These are phyloP conservation scores for Lemur catta DNA, from an alignment of 2,797 vertebrate genomes.

Conservation along the genomic window DNA sequence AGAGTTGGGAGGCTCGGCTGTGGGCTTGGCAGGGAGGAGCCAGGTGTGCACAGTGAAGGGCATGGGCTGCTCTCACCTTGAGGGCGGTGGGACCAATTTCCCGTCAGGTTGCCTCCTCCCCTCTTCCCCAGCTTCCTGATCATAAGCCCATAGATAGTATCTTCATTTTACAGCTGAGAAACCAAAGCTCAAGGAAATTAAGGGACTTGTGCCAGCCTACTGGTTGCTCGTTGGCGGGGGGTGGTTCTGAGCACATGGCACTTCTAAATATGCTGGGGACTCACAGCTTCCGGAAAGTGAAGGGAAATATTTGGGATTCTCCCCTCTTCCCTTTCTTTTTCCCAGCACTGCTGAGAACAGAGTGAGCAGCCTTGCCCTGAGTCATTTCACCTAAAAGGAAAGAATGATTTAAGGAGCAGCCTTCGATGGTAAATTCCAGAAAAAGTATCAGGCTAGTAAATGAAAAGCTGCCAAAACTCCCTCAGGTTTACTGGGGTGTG, in stretches of 20 bases:
- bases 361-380: neutral
- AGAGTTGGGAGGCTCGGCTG: neutral
- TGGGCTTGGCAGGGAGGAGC: neutral
- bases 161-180: neutral
- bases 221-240: neutral
- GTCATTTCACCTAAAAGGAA: slow-evolving; percentile 31
- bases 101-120: neutral
- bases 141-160: neutral
- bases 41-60: neutral
- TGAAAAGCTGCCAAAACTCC: neutral
- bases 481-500: neutral
- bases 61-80: neutral
- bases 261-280: neutral
- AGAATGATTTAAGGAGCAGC: neutral
- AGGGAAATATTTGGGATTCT: neutral
- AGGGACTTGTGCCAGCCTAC: neutral
- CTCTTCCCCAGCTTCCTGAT: neutral
- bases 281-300: neutral
- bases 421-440: neutral
- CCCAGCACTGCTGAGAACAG: neutral
- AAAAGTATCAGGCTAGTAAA: neutral
- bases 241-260: neutral
- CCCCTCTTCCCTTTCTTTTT: neutral
- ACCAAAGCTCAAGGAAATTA: neutral
- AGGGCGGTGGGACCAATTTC: neutral